Evolutionary conservation across 2,797 vertebrate genomes (phyloP), one percentile per base, ranked within the genome.

Genomic region (Poeciliopsis turneri): DNA sequence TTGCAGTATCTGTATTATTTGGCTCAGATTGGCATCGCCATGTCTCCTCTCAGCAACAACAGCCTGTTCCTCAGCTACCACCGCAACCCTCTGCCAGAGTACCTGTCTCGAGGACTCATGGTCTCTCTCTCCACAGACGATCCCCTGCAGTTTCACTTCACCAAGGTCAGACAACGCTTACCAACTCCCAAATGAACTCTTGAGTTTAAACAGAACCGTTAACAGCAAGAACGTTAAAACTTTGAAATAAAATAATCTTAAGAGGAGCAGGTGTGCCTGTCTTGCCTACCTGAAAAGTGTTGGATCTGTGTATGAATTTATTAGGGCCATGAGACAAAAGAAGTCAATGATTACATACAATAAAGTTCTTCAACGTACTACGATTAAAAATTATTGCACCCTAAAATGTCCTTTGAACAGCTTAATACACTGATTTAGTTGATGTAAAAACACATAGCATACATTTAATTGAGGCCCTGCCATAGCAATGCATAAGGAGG

Each of bases 31-130:
- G 98, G 97, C 85, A 99, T 99, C 0, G 98, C 98, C 92, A 99
- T 99, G 98, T 99, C 98, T 9, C 98, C 98, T 0, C 96, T 99
- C 72, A 99, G 98, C 95, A 99, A 99, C 92, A 99, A 99, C 95
- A 99, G 97, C 92, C 96, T 99, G 77, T 99, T 99, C 89, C 97
- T 99, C 90, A 99, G 98, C 93, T 99, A 99, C 94, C 98, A 99
- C 91, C 97, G 98, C 78, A 99, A 99, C 94, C 98, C 98, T 0
- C 95, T 99, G 1, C 98, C 97, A 0, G 98, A 99, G 94, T 99
- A 98, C 89, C 95, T 99, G 82, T 98, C 98, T 0, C 95, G 98
- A 28, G 98, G 98, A 39, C 97, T 99, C 88, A 93, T 98, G 95
- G 97, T 99, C 68, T 99, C 98, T 1, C 94, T 99, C 79, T 99